Percentiles rank a stretch among this genome's conserved stretches.
phyloP scores from a whole-genome alignment of 1,140 invertebrate species.

The Halictus rubicundus region DNA sequence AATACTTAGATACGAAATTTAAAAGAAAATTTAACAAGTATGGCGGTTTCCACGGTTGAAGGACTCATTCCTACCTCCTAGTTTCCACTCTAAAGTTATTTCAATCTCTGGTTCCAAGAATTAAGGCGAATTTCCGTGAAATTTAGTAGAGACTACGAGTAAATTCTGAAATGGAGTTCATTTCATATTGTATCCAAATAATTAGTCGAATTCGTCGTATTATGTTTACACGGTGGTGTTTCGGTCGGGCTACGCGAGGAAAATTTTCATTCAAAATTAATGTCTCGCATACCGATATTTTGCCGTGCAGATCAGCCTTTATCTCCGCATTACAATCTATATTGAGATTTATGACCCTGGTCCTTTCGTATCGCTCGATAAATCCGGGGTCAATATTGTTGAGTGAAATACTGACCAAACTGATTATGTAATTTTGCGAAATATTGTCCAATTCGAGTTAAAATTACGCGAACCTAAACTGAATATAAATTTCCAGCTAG shows the following conservation, averaged over 20 bases:
- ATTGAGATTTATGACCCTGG: constrained; percentile 8
- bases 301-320: constrained; percentile 12
- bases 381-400: constrained; percentile 22
- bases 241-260: too few species aligned
- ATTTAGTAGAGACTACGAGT: neutral
- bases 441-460: neutral
- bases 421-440: constrained; percentile 6
- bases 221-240: too few species aligned
- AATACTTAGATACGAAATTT: neutral
- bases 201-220: too few species aligned
- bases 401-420: neutral
- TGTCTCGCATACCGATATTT: neutral
- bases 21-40: neutral
- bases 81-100: neutral
- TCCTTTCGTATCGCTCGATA: constrained; percentile 10
- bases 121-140: neutral
- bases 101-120: neutral
- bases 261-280: too few species aligned
- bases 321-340: constrained; percentile 14
- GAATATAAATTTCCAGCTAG: neutral
- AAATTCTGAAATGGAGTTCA: constrained; percentile 11
- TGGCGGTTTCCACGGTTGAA: neutral
- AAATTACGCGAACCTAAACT: neutral
- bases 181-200: too few species aligned
- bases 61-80: neutral